phyloP scores from a whole-genome alignment of 2,113 vertebrate species.

The Turnix velox region DNA sequence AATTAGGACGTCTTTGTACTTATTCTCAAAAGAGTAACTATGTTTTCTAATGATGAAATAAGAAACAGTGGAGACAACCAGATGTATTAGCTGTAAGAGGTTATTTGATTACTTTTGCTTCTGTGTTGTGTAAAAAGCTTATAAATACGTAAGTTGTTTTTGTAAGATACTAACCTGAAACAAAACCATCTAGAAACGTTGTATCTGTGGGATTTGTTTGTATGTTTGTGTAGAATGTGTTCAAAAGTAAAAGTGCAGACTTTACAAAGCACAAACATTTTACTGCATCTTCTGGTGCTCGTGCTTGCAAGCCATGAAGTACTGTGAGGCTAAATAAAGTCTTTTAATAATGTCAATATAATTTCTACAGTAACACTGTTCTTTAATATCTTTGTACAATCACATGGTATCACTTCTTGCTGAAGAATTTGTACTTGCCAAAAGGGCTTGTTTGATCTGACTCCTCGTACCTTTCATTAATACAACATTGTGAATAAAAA shows the following conservation, averaged over 20 bases:
- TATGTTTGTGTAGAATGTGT: not conserved
- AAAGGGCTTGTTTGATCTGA: not conserved
- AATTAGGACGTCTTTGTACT: conserved; percentile 56
- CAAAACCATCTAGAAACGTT: not conserved
- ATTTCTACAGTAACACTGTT: not conserved
- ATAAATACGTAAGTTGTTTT: not conserved
- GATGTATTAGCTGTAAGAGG: not conserved
- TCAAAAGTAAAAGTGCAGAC: not conserved
- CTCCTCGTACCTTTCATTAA: not conserved
- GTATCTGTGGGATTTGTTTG: not conserved
- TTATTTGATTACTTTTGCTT: not conserved
- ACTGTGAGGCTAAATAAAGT: not conserved
- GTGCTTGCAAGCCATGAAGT: not conserved
- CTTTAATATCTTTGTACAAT: not conserved
- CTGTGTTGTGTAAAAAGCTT: conserved; percentile 30
- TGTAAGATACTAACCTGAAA: not conserved
- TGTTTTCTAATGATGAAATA: not conserved
- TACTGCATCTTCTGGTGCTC: not conserved
- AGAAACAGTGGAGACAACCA: not conserved
- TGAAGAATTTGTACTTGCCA: not conserved
- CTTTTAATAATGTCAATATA: not conserved
- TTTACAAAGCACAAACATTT: not conserved
- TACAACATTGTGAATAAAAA: not conserved
- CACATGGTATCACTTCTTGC: not conserved
- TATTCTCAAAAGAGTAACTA: conserved; percentile 34